Percentiles rank a stretch among this genome's conserved stretches.
phyloP scores from a whole-genome alignment of 2,888 invertebrate species.

The Odontomyia ornata region DNA sequence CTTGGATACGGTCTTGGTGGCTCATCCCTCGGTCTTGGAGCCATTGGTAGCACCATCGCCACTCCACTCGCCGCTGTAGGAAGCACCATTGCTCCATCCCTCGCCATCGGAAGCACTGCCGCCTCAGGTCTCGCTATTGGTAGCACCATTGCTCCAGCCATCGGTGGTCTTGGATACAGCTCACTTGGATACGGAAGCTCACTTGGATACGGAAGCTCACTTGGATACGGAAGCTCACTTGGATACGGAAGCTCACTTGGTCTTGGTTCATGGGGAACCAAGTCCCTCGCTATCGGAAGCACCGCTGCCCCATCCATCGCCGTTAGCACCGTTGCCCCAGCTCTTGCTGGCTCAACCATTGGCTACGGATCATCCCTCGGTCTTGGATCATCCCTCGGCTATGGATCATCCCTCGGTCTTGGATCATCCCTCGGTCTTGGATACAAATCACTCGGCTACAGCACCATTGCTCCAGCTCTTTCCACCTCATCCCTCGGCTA shows the following conservation, averaged over 20 bases:
- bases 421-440: conserved; percentile 12
- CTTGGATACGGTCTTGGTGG: neutral
- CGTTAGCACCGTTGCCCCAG: conserved; percentile 9
- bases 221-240: conserved; percentile 29
- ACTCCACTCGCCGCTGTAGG: neutral
- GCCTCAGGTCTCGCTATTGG: neutral
- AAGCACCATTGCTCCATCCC: neutral
- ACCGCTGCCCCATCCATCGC: conserved; percentile 30
- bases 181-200: conserved; percentile 12
- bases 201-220: conserved; percentile 17
- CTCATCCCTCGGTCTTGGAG: conserved; percentile 6
- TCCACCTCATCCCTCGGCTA: conserved; percentile 17
- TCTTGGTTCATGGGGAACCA: neutral
- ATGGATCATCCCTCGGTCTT: conserved; percentile 1
- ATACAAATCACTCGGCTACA: conserved; percentile 1
- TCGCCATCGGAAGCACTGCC: neutral
- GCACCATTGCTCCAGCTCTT: neutral
- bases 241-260: neutral
- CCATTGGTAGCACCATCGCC: neutral
- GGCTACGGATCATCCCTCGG: conserved; percentile 12
- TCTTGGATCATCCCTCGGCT: conserved; percentile 1
- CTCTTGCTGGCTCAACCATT: conserved; percentile 6
- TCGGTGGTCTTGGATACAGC: conserved; percentile 28
- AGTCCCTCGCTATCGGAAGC: neutral
- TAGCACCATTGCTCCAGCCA: neutral